Percentiles rank a stretch among this genome's conserved stretches.
Conservation (phyloP, 1,140 invertebrate species). For the Papilio dardanus region DNA sequence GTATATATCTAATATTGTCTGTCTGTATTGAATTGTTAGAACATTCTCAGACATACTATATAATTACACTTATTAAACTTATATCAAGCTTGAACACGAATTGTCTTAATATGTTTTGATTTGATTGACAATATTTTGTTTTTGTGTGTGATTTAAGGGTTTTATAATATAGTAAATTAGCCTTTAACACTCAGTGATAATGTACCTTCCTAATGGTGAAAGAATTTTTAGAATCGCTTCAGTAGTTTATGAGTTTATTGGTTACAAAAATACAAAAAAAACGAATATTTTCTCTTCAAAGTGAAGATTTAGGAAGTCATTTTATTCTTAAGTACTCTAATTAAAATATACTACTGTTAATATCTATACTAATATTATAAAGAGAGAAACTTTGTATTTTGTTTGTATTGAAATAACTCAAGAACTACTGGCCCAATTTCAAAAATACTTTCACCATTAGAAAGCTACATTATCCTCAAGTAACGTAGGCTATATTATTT, state of each 20-base stretch:
- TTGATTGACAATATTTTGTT: neutral
- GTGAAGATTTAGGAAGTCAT: no score
- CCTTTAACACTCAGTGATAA: neutral
- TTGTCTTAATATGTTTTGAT: neutral
- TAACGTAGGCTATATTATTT: no score
- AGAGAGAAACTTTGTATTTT: no score
- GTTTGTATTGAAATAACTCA: neutral
- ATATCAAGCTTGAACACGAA: neutral
- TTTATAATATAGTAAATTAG: no score
- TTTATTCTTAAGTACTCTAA: no score
- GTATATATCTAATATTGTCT: neutral
- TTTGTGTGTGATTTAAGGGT: neutral
- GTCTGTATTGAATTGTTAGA: neutral
- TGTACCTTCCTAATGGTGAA: neutral
- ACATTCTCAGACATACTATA: neutral
- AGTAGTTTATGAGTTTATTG: neutral
- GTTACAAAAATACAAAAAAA: neutral
- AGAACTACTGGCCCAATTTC: no score
- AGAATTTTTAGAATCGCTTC: neutral
- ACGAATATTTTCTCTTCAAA: no score
- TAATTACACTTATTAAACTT: neutral
- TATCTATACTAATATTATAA: no score
- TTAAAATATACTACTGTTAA: no score
- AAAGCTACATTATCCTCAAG: no score
- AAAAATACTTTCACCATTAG: no score